Conservation (phyloP, 1,140 invertebrate species). For the Macrobrachium rosenbergii region DNA sequence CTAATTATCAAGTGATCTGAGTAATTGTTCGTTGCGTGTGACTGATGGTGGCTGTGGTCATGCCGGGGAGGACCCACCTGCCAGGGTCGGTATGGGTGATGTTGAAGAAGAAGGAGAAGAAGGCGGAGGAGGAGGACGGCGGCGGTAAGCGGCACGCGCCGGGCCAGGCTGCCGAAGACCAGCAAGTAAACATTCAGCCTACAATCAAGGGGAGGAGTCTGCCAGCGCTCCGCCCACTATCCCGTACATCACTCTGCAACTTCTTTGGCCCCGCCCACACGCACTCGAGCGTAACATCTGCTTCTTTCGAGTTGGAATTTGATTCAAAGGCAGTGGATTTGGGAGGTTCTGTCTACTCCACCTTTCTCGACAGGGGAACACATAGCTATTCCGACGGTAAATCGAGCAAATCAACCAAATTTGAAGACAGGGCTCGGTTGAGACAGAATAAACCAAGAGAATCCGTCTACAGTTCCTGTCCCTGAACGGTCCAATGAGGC, state of each 20-base stretch:
- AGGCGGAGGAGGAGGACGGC: constrained; percentile 39
- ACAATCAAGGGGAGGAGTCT: constrained; percentile 47
- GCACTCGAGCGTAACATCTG: constrained; percentile 59
- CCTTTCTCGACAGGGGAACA: background rate
- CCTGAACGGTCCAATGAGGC: constrained; percentile 47
- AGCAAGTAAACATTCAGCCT: constrained; percentile 48
- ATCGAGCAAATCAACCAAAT: constrained; percentile 12
- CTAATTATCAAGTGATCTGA: constrained; percentile 28
- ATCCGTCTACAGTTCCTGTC: constrained; percentile 60
- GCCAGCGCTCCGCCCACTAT: constrained; percentile 18
- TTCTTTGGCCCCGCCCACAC: constrained; percentile 45
- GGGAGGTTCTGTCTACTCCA: background rate
- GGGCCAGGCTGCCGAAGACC: constrained; percentile 48
- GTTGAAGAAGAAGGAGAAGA: no score
- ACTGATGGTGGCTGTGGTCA: constrained; percentile 43
- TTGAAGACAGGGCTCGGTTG: constrained; percentile 36
- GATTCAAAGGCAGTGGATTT: constrained; percentile 38
- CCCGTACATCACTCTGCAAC: constrained; percentile 56
- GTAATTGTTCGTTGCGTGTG: constrained; percentile 54
- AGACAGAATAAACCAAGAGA: constrained; percentile 51
- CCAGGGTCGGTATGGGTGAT: constrained; percentile 16
- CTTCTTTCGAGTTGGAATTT: constrained; percentile 56
- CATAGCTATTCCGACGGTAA: background rate
- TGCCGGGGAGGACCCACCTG: constrained; percentile 50
- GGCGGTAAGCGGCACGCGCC: constrained; percentile 58